Base-by-base conservation (phyloP, 2,797 vertebrate genomes). In the Arremon aurantiirostris region DNA sequence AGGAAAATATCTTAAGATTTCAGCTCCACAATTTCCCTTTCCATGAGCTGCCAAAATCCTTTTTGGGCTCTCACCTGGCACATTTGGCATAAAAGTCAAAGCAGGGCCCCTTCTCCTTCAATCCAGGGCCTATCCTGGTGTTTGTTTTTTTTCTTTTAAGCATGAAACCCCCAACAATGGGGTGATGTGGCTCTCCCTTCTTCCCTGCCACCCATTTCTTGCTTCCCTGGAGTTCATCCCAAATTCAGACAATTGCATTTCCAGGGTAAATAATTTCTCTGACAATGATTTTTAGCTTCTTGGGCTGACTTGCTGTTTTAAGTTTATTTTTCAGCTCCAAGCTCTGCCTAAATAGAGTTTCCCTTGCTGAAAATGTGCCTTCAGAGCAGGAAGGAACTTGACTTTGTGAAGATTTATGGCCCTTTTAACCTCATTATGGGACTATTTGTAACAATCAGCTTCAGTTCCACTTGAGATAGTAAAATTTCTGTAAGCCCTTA, bases 301-400 rank as follows among this genome's bases (percentile, higher is more conserved):
- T 42, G 44, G 44, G 28, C 41, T 75, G 42, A 6, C 8, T 93
- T 73, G 44, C 27, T 64, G 13, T 77, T 95, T 66, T 30, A 59
- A 85, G 64, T n/a, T 94, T 77, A 52, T 79, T 93, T 86, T 95
- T 93, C 84, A 86, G 32, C 55, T 81, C 63, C 20, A 60, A 56
- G 70, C 10, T 44, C 76, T 65, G 69, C 71, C 35, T 65, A 46
- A 82, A 68, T 14, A 61, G 64, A 69, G 50, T 78, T 91, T 94
- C 69, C 61, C 32, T 50, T 71, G 78, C 53, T 92, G 81, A 35
- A 92, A 93, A 75, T 75, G 47, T 72, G 84, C 55, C 12, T 78
- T 83, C 34, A 82, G 85, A 95, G 57, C 95, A 94, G 95, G 94
- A 97, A 96, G 94, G 82, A 93, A 86, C 84, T 94, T 89, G 87